Base-by-base conservation (phyloP, 2,888 invertebrate genomes). In the Noctua comes region DNA sequence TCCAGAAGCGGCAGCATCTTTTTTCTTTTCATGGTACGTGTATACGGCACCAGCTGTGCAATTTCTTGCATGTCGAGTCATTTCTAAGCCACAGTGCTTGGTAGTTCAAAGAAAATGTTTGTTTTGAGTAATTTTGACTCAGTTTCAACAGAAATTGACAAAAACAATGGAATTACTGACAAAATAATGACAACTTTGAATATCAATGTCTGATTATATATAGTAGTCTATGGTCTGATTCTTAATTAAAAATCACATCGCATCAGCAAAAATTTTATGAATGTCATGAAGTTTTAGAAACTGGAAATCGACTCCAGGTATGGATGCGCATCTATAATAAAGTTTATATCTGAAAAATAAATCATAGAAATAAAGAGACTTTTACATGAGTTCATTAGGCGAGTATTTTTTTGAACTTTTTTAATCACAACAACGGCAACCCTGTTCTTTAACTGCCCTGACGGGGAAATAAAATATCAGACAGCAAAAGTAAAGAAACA, bases 21-120 rank as follows among this genome's bases (percentile, higher is more conserved):
- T 99, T 94, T 99, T 98, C 95, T 99, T 99, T 93, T 99, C 99
- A 91, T 99, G 99, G 91, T 99, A 99, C 0, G 99, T 99, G 93
- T 99, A 99, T 18, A 99, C 99, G 16, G 99, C 99, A 77, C 99
- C 99, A 1, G 99, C 99, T 2, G 99, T 99, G 92, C 99, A 99
- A 96, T 99, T 99, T 94, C 99, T 98, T 18, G 99, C 99, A 93
- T 99, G 99, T 75, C 99, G 97, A 0, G 99, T 99, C 99, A 99
- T 99, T 88, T 46, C 79, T 76, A 36, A 16, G 36, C 36, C 43
- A 51, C 48, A 65, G 31, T 68, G 27, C n/a, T 36, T 8, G n/a
- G 13, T 1, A 51, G 40, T 81, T 18, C 18, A 51, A 66, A 76
- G 7, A 64, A 68, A 79, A 65, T 72, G 36, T 48, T n/a, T n/a